phyloP scores from a whole-genome alignment of 2,797 vertebrate species.

The Smutsia gigantea region DNA sequence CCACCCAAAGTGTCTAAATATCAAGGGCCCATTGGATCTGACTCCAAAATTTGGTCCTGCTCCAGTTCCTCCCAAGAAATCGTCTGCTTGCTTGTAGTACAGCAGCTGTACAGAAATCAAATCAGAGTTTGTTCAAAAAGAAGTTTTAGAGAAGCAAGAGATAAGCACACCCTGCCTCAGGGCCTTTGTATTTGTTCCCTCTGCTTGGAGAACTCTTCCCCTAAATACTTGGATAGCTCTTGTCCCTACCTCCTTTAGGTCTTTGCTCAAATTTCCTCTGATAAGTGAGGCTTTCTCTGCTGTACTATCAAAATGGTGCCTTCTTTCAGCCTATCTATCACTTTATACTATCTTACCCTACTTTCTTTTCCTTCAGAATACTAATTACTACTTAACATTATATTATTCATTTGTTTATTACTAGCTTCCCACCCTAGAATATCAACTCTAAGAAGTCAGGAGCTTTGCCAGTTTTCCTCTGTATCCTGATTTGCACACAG shows the following conservation, averaged over 20 bases:
- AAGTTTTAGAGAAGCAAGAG: neutral
- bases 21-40: neutral
- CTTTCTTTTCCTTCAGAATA: constrained; percentile 39
- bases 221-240: neutral
- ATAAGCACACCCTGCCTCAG: neutral
- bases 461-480: neutral
- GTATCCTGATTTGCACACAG: neutral
- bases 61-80: neutral
- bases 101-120: neutral
- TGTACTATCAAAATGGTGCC: neutral
- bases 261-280: neutral
- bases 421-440: neutral
- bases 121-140: neutral
- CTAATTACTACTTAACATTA: neutral
- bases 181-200: neutral
- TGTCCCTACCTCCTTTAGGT: neutral
- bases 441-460: neutral
- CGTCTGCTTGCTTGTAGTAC: neutral
- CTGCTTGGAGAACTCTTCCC: neutral
- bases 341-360: neutral
- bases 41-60: neutral
- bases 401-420: neutral
- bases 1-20: neutral
- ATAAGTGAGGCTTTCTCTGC: neutral
- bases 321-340: neutral